phyloP scores from a whole-genome alignment of 92 coral and sea anemone genomes.

The Phenganax marumi region DNA sequence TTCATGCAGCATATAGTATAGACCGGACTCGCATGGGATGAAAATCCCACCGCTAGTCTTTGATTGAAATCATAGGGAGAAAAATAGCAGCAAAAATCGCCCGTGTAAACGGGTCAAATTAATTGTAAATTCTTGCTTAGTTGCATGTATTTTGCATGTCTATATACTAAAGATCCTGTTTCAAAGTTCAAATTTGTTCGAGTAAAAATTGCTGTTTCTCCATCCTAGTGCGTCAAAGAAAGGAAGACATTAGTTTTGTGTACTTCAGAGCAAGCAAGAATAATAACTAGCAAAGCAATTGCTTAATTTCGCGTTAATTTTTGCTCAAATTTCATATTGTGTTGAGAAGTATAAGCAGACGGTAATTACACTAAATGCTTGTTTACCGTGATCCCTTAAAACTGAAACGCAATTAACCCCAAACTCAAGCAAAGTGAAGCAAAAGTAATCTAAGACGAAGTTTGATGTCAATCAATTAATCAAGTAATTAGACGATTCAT shows the following conservation, averaged over 20 bases:
- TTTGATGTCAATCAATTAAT: constrained; percentile 42
- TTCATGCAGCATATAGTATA: no score
- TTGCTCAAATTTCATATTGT: neutral
- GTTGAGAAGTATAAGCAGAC: constrained; percentile 28
- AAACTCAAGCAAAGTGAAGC: constrained; percentile 8
- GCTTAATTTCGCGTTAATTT: constrained; percentile 23
- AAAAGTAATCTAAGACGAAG: constrained; percentile 14
- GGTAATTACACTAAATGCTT: constrained; percentile 28
- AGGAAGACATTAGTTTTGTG: constrained; percentile 9
- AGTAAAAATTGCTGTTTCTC: neutral
- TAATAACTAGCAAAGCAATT: neutral
- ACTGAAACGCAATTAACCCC: constrained; percentile 2
- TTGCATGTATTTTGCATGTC: no score
- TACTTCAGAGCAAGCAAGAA: constrained; percentile 9
- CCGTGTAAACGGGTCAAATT: no score
- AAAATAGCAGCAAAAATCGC: no score
- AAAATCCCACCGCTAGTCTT: no score
- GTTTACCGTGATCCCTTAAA: constrained; percentile 5
- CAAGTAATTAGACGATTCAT: constrained; percentile 15
- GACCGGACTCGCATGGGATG: no score
- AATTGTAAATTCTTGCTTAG: no score
- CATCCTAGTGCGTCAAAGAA: neutral
- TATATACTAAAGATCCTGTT: no score
- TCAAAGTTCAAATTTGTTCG: no score
- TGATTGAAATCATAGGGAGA: no score